Percentiles rank a stretch among this genome's conserved stretches.
Conservation (phyloP, 2,888 invertebrate species). For the Nesidiocoris tenuis region DNA sequence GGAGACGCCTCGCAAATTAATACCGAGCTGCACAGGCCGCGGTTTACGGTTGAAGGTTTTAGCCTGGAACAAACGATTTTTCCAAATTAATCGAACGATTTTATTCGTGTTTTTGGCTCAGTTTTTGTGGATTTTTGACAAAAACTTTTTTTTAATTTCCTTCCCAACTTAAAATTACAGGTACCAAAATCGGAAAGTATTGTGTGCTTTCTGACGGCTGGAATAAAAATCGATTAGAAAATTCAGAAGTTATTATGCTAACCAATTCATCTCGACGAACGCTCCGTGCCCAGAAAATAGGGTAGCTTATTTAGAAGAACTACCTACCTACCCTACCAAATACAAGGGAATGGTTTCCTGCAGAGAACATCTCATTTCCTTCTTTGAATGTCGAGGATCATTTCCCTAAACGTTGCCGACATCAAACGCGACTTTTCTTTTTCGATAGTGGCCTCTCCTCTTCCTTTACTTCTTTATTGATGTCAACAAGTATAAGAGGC, state of each 20-base stretch:
- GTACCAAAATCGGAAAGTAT: too few species aligned
- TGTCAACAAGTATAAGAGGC: not conserved
- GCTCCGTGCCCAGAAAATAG: too few species aligned
- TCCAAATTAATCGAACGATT: not conserved
- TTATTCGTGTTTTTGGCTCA: not conserved
- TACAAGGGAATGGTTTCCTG: not conserved
- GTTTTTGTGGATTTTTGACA: not conserved
- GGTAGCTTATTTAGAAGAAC: too few species aligned
- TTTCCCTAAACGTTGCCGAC: not conserved
- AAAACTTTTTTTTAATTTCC: too few species aligned
- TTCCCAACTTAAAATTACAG: too few species aligned
- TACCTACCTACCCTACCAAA: too few species aligned
- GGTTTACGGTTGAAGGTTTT: conserved; percentile 62
- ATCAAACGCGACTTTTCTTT: not conserved
- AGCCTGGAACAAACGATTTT: conserved; percentile 55
- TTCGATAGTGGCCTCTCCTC: not conserved
- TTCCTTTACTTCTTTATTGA: not conserved
- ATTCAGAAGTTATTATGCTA: too few species aligned
- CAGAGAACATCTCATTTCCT: not conserved
- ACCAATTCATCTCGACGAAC: too few species aligned
- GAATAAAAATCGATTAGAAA: too few species aligned
- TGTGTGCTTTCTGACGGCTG: too few species aligned
- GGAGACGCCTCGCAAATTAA: conserved; percentile 74
- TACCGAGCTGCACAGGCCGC: conserved; percentile 68
- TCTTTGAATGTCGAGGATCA: not conserved